A percentile compares a stretch with the other conserved stretches of the same genome.
Evolutionary conservation across 92 coral and sea anemone species (phyloP).

Genomic region (Parazoanthus darwini): DNA sequence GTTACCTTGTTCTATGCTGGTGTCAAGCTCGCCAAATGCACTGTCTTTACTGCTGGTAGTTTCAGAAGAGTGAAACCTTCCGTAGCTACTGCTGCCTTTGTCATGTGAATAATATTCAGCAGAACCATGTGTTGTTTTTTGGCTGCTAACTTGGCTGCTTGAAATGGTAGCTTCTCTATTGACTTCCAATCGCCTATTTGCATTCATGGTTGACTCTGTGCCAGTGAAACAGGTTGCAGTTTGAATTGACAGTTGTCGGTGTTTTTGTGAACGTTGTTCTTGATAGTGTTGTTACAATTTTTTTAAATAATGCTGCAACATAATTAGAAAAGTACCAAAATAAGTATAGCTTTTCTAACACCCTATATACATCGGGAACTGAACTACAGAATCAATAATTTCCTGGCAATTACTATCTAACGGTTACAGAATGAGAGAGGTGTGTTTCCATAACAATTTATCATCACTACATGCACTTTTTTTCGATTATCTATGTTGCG

Average conservation of each 20-base stretch:
- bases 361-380: no score
- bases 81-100: background rate
- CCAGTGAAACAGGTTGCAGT: constrained; percentile 20
- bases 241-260: background rate
- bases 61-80: constrained; percentile 26
- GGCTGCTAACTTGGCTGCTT: constrained; percentile 18
- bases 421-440: background rate
- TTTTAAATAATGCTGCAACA: background rate
- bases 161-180: constrained; percentile 12
- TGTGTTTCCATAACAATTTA: background rate
- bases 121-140: background rate
- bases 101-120: background rate
- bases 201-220: constrained; percentile 26
- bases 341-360: no score
- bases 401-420: background rate
- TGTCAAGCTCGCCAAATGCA: constrained; percentile 32
- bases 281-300: background rate
- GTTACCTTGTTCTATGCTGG: background rate
- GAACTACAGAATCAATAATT: no score
- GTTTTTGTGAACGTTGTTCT: background rate
- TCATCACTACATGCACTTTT: background rate
- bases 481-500: no score
- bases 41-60: constrained; percentile 37
- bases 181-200: background rate
- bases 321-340: background rate